These are phyloP conservation scores for Heliconius hortense DNA, from an alignment of 2,888 invertebrate species.

Conservation along the genomic window DNA sequence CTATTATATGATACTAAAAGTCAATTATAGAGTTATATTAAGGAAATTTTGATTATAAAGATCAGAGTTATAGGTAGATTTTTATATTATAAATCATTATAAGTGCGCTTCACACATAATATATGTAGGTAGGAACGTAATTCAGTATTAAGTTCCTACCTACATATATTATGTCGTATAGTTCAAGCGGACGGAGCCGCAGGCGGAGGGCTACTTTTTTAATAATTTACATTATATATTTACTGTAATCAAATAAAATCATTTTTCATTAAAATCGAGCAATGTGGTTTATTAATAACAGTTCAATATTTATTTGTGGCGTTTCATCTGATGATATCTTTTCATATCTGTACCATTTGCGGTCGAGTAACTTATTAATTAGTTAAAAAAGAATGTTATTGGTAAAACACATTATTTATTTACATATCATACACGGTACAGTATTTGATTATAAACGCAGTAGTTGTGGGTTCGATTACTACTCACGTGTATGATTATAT, in stretches of 20 bases:
- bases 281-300: background rate
- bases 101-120: too few relatives aligned
- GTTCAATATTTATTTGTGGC: background rate
- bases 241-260: background rate
- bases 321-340: background rate
- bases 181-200: background rate
- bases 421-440: background rate
- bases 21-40: too few relatives aligned
- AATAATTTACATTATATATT: background rate
- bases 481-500: too few relatives aligned
- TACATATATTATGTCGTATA: too few relatives aligned
- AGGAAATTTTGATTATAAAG: too few relatives aligned
- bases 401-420: background rate
- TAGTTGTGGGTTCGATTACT: too few relatives aligned
- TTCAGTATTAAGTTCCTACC: too few relatives aligned
- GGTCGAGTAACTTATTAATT: conserved; percentile 5
- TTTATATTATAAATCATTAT: too few relatives aligned
- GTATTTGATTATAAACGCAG: too few relatives aligned
- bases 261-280: background rate
- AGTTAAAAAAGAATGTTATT: background rate
- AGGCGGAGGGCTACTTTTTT: background rate
- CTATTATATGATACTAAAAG: too few relatives aligned
- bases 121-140: too few relatives aligned
- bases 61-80: too few relatives aligned
- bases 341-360: background rate